phyloP scores from a whole-genome alignment of 2,888 invertebrate genomes.

The Dolichomitus sp. region DNA sequence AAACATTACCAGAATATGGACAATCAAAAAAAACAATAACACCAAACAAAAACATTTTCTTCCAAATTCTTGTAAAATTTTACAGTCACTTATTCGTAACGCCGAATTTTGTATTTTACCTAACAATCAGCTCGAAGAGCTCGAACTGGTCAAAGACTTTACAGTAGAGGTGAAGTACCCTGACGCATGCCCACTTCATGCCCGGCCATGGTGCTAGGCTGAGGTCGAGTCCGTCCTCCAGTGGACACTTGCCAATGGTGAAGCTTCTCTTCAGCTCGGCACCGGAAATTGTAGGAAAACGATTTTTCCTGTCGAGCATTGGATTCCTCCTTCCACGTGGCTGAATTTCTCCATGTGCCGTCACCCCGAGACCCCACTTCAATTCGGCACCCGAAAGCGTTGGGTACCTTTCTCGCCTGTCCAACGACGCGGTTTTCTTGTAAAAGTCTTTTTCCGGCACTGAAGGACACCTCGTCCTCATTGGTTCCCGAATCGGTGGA shows the following conservation, averaged over 20 bases:
- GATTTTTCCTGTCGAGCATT: conserved; percentile 81
- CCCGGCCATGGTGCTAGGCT: conserved; percentile 92
- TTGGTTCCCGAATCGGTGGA: conserved; percentile 54
- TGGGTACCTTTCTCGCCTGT: conserved; percentile 82
- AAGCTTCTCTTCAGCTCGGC: conserved; percentile 81
- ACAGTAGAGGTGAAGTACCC: conserved; percentile 94
- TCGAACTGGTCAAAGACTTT: conserved; percentile 95
- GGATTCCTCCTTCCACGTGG: conserved; percentile 74
- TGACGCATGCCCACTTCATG: conserved; percentile 93
- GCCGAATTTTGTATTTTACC: conserved; percentile 87
- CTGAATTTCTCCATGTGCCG: conserved; percentile 53
- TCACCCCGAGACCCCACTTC: conserved; percentile 71
- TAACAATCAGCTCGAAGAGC: conserved; percentile 92
- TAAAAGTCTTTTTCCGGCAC: conserved; percentile 83
- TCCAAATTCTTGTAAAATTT: not conserved
- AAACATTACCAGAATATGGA: conserved; percentile 17
- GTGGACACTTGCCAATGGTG: conserved; percentile 85
- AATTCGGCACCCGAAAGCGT: conserved; percentile 82
- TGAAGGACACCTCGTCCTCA: conserved; percentile 80
- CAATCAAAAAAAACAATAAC: not conserved
- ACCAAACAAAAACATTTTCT: not conserved
- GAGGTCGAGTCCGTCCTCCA: conserved; percentile 86
- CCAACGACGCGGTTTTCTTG: conserved; percentile 79
- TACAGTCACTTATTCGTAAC: not conserved
- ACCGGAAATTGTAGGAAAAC: conserved; percentile 82